Percentiles rank a stretch among this genome's conserved stretches.
These are phyloP conservation scores for Cheumatopsyche charites DNA, from an alignment of 1,140 invertebrate genomes.

Conservation along the genomic window DNA sequence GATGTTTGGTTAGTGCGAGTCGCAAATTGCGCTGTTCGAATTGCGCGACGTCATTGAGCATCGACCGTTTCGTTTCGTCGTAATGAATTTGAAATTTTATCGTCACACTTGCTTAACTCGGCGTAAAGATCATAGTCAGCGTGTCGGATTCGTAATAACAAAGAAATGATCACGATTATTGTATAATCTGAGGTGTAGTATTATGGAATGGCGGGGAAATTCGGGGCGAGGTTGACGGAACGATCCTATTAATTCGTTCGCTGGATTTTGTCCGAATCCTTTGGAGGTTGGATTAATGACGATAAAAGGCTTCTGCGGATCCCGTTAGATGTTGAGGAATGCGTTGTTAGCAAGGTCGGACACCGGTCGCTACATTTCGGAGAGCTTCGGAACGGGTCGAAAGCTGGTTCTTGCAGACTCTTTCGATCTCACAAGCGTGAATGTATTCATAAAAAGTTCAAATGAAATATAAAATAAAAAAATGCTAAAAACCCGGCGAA, in stretches of 20 bases:
- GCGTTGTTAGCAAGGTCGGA: conserved; percentile 33
- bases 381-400: conserved; percentile 17
- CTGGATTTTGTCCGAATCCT: conserved; percentile 6
- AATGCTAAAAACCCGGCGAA: too few species aligned
- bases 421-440: not conserved
- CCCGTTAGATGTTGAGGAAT: conserved; percentile 37
- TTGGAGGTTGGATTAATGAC: conserved; percentile 22
- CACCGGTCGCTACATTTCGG: conserved; percentile 20
- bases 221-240: too few species aligned
- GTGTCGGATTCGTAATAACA: too few species aligned
- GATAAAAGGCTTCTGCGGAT: conserved; percentile 27
- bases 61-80: too few species aligned
- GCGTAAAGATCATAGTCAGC: too few species aligned
- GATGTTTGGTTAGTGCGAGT: not conserved
- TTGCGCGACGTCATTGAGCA: conserved; percentile 1
- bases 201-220: too few species aligned
- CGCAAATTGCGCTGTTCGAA: not conserved
- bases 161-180: too few species aligned
- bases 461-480: too few species aligned
- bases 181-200: too few species aligned
- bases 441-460: not conserved
- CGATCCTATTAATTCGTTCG: too few species aligned
- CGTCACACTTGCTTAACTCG: too few species aligned
- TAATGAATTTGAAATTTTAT: too few species aligned
- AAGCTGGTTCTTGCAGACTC: conserved; percentile 23